phyloP scores from a whole-genome alignment of 2,797 vertebrate species.

The Semaprochilodus insignis region DNA sequence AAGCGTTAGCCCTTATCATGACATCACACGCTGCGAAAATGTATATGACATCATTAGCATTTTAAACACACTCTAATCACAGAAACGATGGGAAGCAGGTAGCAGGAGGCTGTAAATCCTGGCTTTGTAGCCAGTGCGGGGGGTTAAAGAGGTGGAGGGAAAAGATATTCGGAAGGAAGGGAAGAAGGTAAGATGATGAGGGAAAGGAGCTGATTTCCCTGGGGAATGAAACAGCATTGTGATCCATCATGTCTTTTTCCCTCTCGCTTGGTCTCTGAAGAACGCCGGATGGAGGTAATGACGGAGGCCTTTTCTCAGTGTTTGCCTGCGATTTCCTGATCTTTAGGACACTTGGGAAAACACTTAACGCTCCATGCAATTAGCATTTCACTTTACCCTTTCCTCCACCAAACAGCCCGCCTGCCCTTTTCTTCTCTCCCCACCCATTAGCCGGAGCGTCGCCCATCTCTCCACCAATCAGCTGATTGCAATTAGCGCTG shows the following conservation, averaged over 20 bases:
- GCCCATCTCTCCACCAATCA: background rate
- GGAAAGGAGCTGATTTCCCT: conserved; percentile 8
- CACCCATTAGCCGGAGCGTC: background rate
- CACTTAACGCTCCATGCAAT: background rate
- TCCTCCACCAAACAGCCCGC: too few relatives aligned
- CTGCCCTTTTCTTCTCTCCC: background rate
- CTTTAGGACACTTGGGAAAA: background rate
- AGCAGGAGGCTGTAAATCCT: background rate
- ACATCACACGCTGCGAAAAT: background rate
- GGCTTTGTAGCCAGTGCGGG: background rate
- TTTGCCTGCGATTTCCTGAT: background rate
- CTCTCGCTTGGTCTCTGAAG: background rate
- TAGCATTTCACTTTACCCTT: background rate
- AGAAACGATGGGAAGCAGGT: background rate
- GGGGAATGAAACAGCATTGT: background rate
- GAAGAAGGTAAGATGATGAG: background rate
- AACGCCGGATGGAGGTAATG: background rate
- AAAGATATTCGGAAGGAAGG: background rate
- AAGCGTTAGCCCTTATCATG: background rate
- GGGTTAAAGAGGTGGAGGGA: conserved; percentile 1
- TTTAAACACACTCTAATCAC: background rate
- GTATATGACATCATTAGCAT: background rate
- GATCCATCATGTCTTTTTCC: background rate
- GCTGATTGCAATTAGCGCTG: conserved; percentile 16
- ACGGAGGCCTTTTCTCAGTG: background rate